Evolutionary conservation across 2,888 invertebrate species (phyloP), one percentile per base, ranked within the genome.

Genomic region (Pyrrhia umbra): DNA sequence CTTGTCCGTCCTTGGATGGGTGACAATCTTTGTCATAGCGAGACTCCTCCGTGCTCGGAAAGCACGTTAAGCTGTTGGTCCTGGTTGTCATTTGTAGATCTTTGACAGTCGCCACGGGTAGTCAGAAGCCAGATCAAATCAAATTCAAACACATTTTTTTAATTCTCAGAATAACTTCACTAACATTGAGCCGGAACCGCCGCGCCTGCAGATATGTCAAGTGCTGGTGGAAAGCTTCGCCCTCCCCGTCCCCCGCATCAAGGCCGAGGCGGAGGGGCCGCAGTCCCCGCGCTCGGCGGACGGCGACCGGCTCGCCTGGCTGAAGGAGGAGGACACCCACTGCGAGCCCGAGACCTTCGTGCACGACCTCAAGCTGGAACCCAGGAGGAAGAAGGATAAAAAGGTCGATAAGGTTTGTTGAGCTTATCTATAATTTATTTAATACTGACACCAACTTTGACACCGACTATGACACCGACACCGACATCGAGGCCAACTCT

Each of bases 291-390:
- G 5, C n/a, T n/a, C 34, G 5, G 4, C 18, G 0, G 66, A 59
- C 18, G 3, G 15, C 5, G 68, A 61, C 6, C 9, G 0, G 0
- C 21, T 23, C 0, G 18, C 34, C 0, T 34, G 13, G 13, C 63
- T 86, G 0, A 84, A 85, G 64, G 57, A 34, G 0, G 87, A 86
- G 1, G 85, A 84, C 1, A 34, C 52, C 0, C 90, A 92, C 37
- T 84, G 79, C 6, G 92, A 92, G 21, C 89, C 90, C 0, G 88
- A 89, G 68, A 86, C 90, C 0, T 91, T 92, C 65, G 91, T 85
- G 0, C 85, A 88, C 2, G 81, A 87, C 2, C 34, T 88, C 6
- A 66, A 79, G 10, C 6, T 87, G 6, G 75, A 80, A 18, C 46
- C 34, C 1, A 71, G 40, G 37, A 75, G 55, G 45, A 72, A 47